These are phyloP conservation scores for Pachliopta kotzebuea DNA, from an alignment of 2,888 invertebrate genomes.

Conservation along the genomic window DNA sequence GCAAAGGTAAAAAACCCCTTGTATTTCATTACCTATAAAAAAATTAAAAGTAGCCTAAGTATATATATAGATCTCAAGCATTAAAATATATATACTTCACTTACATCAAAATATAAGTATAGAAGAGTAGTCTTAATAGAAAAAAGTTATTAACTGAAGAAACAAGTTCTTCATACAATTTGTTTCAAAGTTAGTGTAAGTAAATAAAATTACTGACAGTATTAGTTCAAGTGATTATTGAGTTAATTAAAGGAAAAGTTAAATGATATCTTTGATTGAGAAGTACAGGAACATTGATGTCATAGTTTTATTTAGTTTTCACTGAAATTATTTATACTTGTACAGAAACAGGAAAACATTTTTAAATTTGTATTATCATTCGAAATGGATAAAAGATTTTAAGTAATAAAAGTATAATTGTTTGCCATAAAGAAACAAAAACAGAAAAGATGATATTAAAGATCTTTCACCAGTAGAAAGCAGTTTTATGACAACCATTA, in stretches of 20 bases:
- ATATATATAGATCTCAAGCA: slow-evolving; percentile 54
- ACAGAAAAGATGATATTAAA: too few species aligned
- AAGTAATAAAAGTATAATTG: too few species aligned
- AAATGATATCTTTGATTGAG: not conserved
- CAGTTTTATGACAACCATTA: not conserved
- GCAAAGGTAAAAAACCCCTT: slow-evolving; percentile 59
- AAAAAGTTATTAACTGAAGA: not conserved
- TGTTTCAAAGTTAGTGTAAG: too few species aligned
- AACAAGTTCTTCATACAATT: too few species aligned
- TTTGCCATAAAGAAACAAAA: too few species aligned
- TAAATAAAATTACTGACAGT: not conserved
- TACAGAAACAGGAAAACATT: too few species aligned
- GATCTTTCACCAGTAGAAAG: not conserved
- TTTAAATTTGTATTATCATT: not conserved
- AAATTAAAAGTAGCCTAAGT: slow-evolving; percentile 54
- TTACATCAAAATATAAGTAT: slow-evolving; percentile 25
- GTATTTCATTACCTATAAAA: slow-evolving; percentile 32
- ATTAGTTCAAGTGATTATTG: not conserved
- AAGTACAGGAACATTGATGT: not conserved
- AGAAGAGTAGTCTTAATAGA: slow-evolving; percentile 15
- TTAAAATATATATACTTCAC: slow-evolving; percentile 41
- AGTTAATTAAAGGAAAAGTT: not conserved
- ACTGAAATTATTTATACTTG: too few species aligned
- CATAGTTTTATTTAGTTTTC: too few species aligned
- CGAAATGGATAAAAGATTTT: not conserved